A percentile compares a stretch with the other conserved stretches of the same genome.
Conservation (phyloP, 23 tunicate genomes). For the Trididemnum miniatum region DNA sequence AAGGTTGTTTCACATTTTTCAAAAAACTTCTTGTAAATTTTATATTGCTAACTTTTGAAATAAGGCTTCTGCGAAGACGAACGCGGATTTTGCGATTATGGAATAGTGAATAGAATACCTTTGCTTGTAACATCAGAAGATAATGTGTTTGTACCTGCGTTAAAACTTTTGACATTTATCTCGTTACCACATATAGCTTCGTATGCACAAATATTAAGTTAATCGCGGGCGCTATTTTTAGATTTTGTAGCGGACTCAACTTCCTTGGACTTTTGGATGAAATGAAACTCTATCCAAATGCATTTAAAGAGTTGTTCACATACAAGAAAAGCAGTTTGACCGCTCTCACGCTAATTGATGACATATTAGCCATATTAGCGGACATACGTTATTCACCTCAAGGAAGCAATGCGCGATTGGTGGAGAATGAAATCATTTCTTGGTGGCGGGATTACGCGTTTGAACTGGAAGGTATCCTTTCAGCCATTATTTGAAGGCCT, state of each 20-base stretch:
- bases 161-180: too few species aligned
- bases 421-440: background rate
- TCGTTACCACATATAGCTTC: background rate
- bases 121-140: background rate
- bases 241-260: slow-evolving; percentile 8
- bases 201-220: background rate
- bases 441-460: slow-evolving; percentile 32
- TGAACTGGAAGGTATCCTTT: slow-evolving; percentile 13
- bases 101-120: background rate
- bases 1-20: background rate
- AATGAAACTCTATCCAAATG: slow-evolving; percentile 5
- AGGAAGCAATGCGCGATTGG: slow-evolving; percentile 6
- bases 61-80: background rate
- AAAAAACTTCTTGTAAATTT: background rate
- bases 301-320: background rate
- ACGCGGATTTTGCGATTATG: background rate
- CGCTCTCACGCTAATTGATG: background rate
- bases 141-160: background rate
- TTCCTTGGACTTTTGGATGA: background rate
- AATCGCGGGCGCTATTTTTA: slow-evolving; percentile 1
- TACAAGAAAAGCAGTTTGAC: slow-evolving; percentile 9
- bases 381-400: background rate
- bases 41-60: background rate
- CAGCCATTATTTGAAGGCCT: too few species aligned
- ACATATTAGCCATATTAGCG: background rate